Evolutionary conservation across 2,888 invertebrate genomes (phyloP).

Genomic region (Erpobdella octoculata): DNA sequence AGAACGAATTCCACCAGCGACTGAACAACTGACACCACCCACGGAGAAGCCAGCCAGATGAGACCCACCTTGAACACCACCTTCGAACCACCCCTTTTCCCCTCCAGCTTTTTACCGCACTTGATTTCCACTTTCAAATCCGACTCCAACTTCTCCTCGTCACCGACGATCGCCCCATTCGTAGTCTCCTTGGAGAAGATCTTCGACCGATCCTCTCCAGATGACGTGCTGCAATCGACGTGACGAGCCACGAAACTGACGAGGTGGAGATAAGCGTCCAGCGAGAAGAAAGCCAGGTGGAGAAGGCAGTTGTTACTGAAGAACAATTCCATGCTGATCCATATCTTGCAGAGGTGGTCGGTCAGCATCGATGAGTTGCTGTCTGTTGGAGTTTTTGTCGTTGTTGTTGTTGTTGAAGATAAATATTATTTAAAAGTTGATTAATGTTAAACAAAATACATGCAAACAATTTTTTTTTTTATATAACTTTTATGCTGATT

Average conservation of each 20-base stretch:
- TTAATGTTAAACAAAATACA: no score
- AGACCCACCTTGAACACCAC: background rate
- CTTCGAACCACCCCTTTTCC: no score
- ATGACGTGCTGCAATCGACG: no score
- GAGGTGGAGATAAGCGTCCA: constrained; percentile 38
- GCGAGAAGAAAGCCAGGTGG: constrained; percentile 36
- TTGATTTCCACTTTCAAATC: background rate
- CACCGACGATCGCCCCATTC: background rate
- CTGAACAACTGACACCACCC: constrained; percentile 37
- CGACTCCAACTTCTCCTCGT: background rate
- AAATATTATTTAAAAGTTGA: no score
- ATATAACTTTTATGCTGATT: no score
- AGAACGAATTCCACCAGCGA: constrained; percentile 37
- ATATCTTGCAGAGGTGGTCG: constrained; percentile 37
- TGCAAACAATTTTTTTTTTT: no score
- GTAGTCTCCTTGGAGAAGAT: background rate
- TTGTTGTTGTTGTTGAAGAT: no score
- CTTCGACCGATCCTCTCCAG: background rate
- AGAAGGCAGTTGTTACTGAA: constrained; percentile 38
- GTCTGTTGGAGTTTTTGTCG: no score
- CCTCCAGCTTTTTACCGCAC: background rate
- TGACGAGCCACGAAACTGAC: background rate
- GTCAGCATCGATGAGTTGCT: background rate
- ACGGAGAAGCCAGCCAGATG: constrained; percentile 37
- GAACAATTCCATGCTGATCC: constrained; percentile 38